Evolutionary conservation across 2,888 invertebrate genomes (phyloP).

Genomic region (Euplexia lucipara): DNA sequence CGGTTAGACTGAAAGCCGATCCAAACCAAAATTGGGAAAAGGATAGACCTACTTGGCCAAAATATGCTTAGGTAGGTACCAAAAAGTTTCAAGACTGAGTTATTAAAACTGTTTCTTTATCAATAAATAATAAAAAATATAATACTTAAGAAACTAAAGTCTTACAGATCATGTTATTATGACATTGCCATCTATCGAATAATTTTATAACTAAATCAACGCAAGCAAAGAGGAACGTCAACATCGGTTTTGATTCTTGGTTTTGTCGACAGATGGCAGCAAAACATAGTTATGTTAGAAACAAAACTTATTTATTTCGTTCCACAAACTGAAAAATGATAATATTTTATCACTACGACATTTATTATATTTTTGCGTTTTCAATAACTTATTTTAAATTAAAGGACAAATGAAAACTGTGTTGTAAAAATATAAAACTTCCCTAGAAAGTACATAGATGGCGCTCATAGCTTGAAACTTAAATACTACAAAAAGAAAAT

Average conservation of each 20-base stretch:
- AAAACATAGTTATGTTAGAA: neutral
- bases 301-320: neutral
- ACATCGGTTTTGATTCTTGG: neutral
- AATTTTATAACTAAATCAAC: neutral
- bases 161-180: neutral
- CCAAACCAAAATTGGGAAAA: too few relatives aligned
- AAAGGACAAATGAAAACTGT: neutral
- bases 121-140: too few relatives aligned
- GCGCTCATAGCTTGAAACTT: neutral
- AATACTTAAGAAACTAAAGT: neutral
- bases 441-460: slow-evolving; percentile 11
- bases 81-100: too few relatives aligned
- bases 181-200: slow-evolving; percentile 32
- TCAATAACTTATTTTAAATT: too few relatives aligned
- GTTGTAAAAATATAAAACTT: neutral
- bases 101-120: too few relatives aligned
- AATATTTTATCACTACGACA: neutral
- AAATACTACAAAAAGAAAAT: too few relatives aligned
- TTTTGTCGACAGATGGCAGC: slow-evolving; percentile 30
- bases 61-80: too few relatives aligned
- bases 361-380: neutral
- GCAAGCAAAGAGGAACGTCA: too few relatives aligned
- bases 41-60: too few relatives aligned
- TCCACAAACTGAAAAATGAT: neutral
- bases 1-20: too few relatives aligned